A percentile compares a stretch with the other conserved stretches of the same genome.
These are phyloP conservation scores for Dicaeum eximium DNA, from an alignment of 2,113 vertebrate genomes.

Conservation along the genomic window DNA sequence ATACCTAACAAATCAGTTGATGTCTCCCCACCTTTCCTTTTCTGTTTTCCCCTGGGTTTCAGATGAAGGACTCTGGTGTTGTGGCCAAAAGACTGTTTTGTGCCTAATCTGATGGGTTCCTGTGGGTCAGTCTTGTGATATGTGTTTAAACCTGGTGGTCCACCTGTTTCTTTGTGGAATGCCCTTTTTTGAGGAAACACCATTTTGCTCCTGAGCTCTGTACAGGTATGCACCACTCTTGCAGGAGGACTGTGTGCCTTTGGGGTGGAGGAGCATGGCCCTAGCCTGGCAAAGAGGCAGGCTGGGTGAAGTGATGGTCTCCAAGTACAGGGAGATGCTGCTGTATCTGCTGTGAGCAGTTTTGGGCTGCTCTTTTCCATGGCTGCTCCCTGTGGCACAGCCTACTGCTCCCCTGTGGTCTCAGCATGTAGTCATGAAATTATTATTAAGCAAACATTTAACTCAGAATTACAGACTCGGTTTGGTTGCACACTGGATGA, in stretches of 20 bases:
- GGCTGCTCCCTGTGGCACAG: background rate
- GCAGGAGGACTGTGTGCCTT: background rate
- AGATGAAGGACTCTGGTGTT: background rate
- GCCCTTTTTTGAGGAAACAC: background rate
- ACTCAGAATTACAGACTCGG: background rate
- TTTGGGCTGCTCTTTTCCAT: background rate
- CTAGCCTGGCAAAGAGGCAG: background rate
- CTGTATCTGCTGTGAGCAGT: accelerated
- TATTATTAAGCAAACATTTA: background rate
- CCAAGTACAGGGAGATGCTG: accelerated
- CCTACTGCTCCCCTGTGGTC: background rate
- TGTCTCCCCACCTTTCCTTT: background rate
- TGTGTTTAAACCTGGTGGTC: background rate
- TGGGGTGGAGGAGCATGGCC: background rate
- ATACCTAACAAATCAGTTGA: background rate
- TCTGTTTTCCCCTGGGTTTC: background rate
- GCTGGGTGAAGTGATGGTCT: background rate
- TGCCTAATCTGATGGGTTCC: background rate
- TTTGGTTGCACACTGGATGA: background rate
- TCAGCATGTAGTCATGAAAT: background rate
- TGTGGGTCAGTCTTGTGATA: background rate
- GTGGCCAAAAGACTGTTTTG: background rate
- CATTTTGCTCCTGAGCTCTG: background rate
- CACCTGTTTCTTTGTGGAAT: background rate
- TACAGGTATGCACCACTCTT: background rate